These are phyloP conservation scores for Chelonia mydas DNA, from an alignment of 2,797 vertebrate genomes.

Conservation along the genomic window DNA sequence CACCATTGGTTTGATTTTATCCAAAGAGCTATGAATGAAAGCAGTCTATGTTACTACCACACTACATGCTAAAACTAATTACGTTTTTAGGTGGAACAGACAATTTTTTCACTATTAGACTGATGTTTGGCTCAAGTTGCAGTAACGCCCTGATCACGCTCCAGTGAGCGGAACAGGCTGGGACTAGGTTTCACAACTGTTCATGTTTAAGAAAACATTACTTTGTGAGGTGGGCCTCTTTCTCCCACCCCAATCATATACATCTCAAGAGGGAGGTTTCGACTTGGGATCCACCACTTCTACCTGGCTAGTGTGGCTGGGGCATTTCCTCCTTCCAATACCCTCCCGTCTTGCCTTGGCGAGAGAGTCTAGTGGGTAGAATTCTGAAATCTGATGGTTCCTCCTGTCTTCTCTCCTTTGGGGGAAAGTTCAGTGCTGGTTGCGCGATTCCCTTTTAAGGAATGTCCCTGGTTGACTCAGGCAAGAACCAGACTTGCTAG, in stretches of 20 bases:
- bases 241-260: not conserved
- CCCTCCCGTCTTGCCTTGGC: not conserved
- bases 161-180: conserved; percentile 37
- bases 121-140: conserved; percentile 27
- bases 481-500: not conserved
- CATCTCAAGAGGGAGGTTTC: not conserved
- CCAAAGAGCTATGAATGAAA: not conserved
- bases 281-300: not conserved
- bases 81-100: conserved; percentile 55
- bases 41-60: not conserved
- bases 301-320: not conserved
- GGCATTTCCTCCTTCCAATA: not conserved
- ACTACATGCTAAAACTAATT: conserved; percentile 54
- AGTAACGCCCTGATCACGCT: conserved; percentile 54
- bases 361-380: not conserved
- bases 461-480: not conserved
- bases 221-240: not conserved
- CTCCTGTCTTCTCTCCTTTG: not conserved
- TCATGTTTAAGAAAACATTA: not conserved
- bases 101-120: conserved; percentile 54
- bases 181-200: conserved; percentile 27
- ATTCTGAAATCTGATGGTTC: not conserved
- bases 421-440: not conserved
- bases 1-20: not conserved
- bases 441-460: not conserved